Evolutionary conservation across 53 echinoderm and acorn worm species (phyloP), one percentile per base, ranked within the genome.

Genomic region (Antedon mediterranea): DNA sequence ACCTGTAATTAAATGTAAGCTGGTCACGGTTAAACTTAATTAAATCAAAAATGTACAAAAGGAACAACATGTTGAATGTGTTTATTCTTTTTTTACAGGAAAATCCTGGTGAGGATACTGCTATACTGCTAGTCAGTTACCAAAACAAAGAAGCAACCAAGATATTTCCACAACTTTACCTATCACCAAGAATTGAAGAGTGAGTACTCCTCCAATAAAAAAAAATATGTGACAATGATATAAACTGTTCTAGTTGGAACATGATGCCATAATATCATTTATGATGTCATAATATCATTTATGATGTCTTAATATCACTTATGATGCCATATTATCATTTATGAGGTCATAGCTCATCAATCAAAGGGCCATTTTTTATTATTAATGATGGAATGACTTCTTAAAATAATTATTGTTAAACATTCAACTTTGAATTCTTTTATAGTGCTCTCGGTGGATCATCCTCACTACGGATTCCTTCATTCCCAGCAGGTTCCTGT

Each of bases 141-240:
- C 98, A 93, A 74, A 90, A 87, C 73, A 43, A 75, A 23, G 92
- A 88, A 31, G 90, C 90, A 23, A 90, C 80, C 30, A 98, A 98
- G 77, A 85, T 90, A 5, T 84, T 82, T 26, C 98, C 98, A 29
- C 98, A 98, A 31, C 98, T 98, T 33, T 98, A 87, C 77, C 79
- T 98, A 37, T 98, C 98, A 81, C 93, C 98, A 3, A 79, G 98
- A 79, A 90, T 98, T n/a, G 98, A 98, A 90, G 85, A 90, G 98
- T 98, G 81, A 90, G 91, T 80, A 31, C 3, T 14, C 31, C 3
- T n/a, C n/a, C n/a, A n/a, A 28, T 23, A 15, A 15, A 44, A 15
- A 44, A 13, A 15, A 15, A 26, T 44, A 44, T 15, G 44, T 44
- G 57, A 44, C 13, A 44, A 44, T 44, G 13, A 44, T 23, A 44